Percentiles rank a stretch among this genome's conserved stretches.
These are phyloP conservation scores for Oreotrochilus melanogaster DNA, from an alignment of 2,113 vertebrate species.

Conservation along the genomic window DNA sequence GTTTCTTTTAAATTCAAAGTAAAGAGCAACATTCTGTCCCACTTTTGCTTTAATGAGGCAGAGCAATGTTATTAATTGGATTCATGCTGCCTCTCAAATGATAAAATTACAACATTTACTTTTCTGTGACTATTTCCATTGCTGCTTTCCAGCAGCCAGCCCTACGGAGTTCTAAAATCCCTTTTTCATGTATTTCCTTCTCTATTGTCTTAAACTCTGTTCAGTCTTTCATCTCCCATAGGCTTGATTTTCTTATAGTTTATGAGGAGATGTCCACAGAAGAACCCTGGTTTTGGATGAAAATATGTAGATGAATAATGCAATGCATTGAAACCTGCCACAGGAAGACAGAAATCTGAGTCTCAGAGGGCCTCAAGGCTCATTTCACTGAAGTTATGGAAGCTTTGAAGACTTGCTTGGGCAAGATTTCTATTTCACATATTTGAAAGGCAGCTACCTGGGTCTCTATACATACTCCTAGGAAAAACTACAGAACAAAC, in stretches of 20 bases:
- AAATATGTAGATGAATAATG: not conserved
- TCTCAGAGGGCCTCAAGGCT: conserved; percentile 54
- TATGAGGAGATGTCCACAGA: not conserved
- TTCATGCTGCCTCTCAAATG: not conserved
- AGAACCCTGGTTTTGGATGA: not conserved
- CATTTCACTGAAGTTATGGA: conserved; percentile 43
- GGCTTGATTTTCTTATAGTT: not conserved
- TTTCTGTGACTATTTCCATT: not conserved
- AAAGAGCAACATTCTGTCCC: not conserved
- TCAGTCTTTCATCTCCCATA: not conserved
- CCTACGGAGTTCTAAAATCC: not conserved
- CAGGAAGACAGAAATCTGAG: conserved; percentile 41
- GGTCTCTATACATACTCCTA: not conserved
- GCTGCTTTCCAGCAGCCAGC: not conserved
- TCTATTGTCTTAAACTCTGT: not conserved
- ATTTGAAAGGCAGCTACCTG: conserved; percentile 37
- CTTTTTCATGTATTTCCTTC: not conserved
- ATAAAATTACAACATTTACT: not conserved
- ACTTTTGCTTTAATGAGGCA: not conserved
- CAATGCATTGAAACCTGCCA: conserved; percentile 28
- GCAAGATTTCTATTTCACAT: conserved; percentile 51
- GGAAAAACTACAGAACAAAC: conserved; percentile 17
- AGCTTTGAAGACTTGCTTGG: conserved; percentile 67
- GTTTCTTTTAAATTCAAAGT: not conserved
- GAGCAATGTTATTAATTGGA: not conserved